phyloP scores from a whole-genome alignment of 30 jellyfish, hydroid and myxozoan genomes.

The Turritopsis dohrnii region DNA sequence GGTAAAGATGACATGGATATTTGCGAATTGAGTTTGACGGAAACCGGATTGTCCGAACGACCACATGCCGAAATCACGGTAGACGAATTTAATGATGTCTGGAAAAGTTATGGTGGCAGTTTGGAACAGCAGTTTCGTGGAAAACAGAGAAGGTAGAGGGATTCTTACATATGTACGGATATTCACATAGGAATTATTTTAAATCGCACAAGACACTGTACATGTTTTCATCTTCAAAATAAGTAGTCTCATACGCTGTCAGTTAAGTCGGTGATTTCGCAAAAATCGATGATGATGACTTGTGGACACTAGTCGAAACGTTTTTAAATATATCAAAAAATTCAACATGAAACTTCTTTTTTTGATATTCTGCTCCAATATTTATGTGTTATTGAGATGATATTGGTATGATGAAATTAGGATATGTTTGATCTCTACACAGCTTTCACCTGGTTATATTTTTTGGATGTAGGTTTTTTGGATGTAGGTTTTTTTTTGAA shows the following conservation, averaged over 20 bases:
- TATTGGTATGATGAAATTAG: too few species aligned
- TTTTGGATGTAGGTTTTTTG: background rate
- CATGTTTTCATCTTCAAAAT: too few species aligned
- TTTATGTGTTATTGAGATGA: too few species aligned
- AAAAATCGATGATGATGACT: too few species aligned
- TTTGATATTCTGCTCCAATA: too few species aligned
- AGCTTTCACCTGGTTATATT: too few species aligned
- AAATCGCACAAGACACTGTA: background rate
- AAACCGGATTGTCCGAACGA: slow-evolving; percentile 71
- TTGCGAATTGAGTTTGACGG: slow-evolving; percentile 91
- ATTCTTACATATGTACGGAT: background rate
- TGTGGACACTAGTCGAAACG: too few species aligned
- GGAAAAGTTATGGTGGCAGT: slow-evolving; percentile 80
- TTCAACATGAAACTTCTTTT: too few species aligned
- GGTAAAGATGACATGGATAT: slow-evolving; percentile 90
- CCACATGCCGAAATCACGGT: slow-evolving; percentile 95
- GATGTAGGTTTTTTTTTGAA: background rate
- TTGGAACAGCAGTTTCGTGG: slow-evolving; percentile 43
- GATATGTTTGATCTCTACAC: too few species aligned
- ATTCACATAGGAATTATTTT: background rate
- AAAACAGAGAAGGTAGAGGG: slow-evolving; percentile 47
- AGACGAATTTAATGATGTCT: slow-evolving; percentile 70
- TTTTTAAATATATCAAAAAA: too few species aligned
- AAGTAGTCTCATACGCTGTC: too few species aligned
- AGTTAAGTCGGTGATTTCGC: too few species aligned